A percentile compares a stretch with the other conserved stretches of the same genome.
These are phyloP conservation scores for Cryptus armator DNA, from an alignment of 2,888 invertebrate species.

Conservation along the genomic window DNA sequence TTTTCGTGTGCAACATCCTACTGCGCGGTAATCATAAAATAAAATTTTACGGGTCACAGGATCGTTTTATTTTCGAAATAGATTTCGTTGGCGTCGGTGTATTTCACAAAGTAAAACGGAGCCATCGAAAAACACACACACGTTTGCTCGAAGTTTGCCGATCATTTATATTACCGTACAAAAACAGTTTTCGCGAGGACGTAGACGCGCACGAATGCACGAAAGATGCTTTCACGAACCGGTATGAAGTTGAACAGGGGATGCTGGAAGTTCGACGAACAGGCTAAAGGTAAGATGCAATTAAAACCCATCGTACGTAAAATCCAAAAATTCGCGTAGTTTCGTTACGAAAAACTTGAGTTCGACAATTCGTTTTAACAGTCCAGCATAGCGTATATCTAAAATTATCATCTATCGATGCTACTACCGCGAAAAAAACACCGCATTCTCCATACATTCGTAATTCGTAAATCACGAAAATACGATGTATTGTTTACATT, in stretches of 20 bases:
- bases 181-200: neutral
- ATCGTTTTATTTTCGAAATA: constrained; percentile 5
- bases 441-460: neutral
- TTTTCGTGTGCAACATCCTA: neutral
- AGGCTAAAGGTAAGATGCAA: constrained; percentile 80
- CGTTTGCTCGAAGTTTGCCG: neutral
- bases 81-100: neutral
- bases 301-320: constrained; percentile 23
- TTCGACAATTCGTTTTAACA: constrained; percentile 52
- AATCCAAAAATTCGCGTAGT: neutral
- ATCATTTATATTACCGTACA: neutral
- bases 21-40: constrained; percentile 1
- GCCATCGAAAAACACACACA: neutral
- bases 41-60: neutral
- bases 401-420: constrained; percentile 57
- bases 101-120: neutral
- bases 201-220: constrained; percentile 6
- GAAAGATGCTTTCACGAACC: constrained; percentile 54
- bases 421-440: constrained; percentile 24
- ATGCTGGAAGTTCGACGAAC: constrained; percentile 83
- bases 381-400: constrained; percentile 36
- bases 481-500: constrained; percentile 47
- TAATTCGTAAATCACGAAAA: constrained; percentile 46
- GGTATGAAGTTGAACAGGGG: constrained; percentile 79
- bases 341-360: neutral